Percentiles rank a stretch among this genome's conserved stretches.
Conservation (phyloP, 1,140 invertebrate genomes). For the Microplitis mediator region DNA sequence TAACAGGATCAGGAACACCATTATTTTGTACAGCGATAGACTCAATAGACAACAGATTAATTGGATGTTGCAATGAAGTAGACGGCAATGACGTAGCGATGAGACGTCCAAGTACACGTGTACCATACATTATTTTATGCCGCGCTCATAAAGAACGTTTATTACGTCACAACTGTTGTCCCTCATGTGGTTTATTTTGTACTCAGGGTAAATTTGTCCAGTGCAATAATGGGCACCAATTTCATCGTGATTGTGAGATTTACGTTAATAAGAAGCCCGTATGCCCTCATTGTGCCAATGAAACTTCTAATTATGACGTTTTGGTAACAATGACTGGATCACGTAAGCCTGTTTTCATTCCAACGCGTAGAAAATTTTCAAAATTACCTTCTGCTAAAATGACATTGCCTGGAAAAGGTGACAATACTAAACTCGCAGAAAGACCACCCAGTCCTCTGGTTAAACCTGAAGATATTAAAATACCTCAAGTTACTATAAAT, state of each 20-base stretch:
- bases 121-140: slow-evolving; percentile 86
- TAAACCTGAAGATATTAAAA: slow-evolving; percentile 49
- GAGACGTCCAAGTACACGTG: slow-evolving; percentile 76
- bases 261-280: slow-evolving; percentile 61
- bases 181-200: slow-evolving; percentile 89
- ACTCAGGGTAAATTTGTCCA: slow-evolving; percentile 83
- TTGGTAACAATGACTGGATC: slow-evolving; percentile 66
- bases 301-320: slow-evolving; percentile 65
- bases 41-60: slow-evolving; percentile 75
- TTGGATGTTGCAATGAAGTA: slow-evolving; percentile 82
- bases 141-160: slow-evolving; percentile 79
- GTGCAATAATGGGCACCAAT: slow-evolving; percentile 73
- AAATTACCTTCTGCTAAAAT: slow-evolving; percentile 57
- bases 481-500: slow-evolving; percentile 47
- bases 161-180: slow-evolving; percentile 84
- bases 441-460: slow-evolving; percentile 49
- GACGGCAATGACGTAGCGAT: slow-evolving; percentile 66
- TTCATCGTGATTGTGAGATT: slow-evolving; percentile 76
- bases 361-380: slow-evolving; percentile 58
- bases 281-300: slow-evolving; percentile 82
- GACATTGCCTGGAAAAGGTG: slow-evolving; percentile 53
- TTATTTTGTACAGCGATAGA: slow-evolving; percentile 76
- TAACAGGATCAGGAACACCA: slow-evolving; percentile 54
- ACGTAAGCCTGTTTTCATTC: slow-evolving; percentile 66
- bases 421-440: slow-evolving; percentile 55